Base-by-base conservation (phyloP, 1,140 invertebrate genomes). In the Laodelphax striatellus region DNA sequence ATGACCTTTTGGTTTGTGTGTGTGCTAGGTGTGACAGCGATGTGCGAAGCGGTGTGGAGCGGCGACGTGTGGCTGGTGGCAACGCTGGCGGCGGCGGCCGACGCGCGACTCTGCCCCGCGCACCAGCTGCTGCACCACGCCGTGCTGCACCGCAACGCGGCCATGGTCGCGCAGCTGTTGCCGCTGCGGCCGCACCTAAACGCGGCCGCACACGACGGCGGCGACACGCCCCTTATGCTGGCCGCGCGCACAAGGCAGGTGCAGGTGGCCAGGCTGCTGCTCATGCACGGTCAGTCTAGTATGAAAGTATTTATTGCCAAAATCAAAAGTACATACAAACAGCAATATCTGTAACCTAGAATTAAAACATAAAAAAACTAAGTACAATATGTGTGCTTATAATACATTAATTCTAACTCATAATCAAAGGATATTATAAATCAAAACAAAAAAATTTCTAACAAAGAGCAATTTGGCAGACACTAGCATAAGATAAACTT, bases 141-240 rank as follows among this genome's bases (percentile, higher is more conserved):
- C 16, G 74, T 82, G 4, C 66, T 70, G 10, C 73, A 77, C 59
- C 72, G 78, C 62, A 74, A 76, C 58, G 63, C 67, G 5, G 72
- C 75, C 38, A 74, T 82, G 66, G 76, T 76, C 1, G 68, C 72
- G 62, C 62, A 77, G 21, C 66, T 82, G 8, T 62, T 81, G 14
- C 64, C 70, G 71, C 71, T 22, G 77, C 21, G 72, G 76, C 61
- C 67, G 64, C 78, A 3, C 70, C 77, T 2, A 75, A 82, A 69
- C 68, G 72, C 31, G 72, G 75, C 57, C 80, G 80, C 77, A 1
- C 76, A 82, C 69, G 68, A 72, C 24, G 72, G 75, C 57, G 81
- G 80, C 11, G 73, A 77, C 52, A 83, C 83, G 0, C 80, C 83
- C 6, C 71, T 86, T 6, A 80, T 83, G 69, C 67, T 79, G n/a